These are phyloP conservation scores for Drosophila sproati DNA, from an alignment of 1,140 invertebrate species.

Conservation along the genomic window DNA sequence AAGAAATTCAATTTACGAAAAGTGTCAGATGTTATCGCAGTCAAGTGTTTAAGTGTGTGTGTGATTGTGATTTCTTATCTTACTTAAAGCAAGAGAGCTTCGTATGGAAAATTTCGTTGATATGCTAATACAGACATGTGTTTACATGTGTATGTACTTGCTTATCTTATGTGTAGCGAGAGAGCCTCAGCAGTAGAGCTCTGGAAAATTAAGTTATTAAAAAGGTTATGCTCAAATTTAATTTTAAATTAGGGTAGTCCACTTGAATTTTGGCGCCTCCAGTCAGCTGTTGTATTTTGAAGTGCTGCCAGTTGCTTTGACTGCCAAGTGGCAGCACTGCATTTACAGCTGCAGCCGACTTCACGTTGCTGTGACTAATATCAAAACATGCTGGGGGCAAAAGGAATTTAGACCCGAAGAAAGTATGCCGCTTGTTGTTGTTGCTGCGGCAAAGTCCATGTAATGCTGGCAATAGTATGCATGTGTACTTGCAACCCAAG, in stretches of 20 bases:
- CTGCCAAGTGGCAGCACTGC: slow-evolving; percentile 7
- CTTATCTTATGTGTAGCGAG: no score
- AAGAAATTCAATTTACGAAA: no score
- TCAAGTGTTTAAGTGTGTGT: no score
- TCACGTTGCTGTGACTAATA: slow-evolving; percentile 25
- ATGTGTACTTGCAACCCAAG: slow-evolving; percentile 54
- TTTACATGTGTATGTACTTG: no score
- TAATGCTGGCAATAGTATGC: slow-evolving; percentile 22
- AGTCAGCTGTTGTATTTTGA: neutral
- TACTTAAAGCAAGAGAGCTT: no score
- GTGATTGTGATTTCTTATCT: no score
- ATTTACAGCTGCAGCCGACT: slow-evolving; percentile 7
- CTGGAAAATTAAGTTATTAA: no score
- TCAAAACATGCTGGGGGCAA: slow-evolving; percentile 36
- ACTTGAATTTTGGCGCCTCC: neutral
- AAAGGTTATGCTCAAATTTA: no score
- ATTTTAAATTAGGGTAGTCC: neutral
- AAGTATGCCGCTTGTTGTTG: slow-evolving; percentile 54
- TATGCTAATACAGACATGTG: no score
- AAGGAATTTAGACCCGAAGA: slow-evolving; percentile 13
- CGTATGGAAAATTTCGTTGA: no score
- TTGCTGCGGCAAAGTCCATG: slow-evolving; percentile 11
- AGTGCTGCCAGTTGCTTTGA: slow-evolving; percentile 5
- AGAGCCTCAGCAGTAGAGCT: no score
- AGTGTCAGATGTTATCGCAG: no score